These are phyloP conservation scores for Papilio protenor DNA, from an alignment of 2,888 invertebrate genomes.

Conservation along the genomic window DNA sequence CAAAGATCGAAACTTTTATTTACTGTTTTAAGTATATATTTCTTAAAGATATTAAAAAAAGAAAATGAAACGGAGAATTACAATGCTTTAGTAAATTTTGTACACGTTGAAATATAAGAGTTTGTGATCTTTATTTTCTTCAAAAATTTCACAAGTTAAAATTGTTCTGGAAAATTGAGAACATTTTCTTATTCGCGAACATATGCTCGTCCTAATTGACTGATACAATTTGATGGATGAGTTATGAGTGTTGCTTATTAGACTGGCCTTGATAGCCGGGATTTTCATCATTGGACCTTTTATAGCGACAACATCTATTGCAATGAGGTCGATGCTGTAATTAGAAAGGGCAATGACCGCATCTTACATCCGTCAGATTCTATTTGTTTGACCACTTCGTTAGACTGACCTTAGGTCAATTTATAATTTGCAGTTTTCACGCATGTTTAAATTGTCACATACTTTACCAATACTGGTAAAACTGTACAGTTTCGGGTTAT, in stretches of 20 bases:
- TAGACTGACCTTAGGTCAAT: constrained; percentile 15
- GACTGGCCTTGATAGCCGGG: constrained; percentile 48
- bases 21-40: neutral
- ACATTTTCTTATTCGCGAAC: constrained; percentile 22
- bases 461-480: neutral
- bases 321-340: constrained; percentile 38
- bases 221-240: constrained; percentile 39
- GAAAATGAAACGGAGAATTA: neutral
- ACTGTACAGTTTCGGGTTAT: neutral
- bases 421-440: neutral
- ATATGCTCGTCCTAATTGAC: constrained; percentile 35
- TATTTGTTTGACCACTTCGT: constrained; percentile 16
- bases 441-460: neutral
- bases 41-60: neutral
- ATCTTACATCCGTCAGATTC: constrained; percentile 27
- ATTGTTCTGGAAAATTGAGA: constrained; percentile 15
- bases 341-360: constrained; percentile 31
- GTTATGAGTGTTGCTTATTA: constrained; percentile 45
- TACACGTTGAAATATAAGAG: neutral
- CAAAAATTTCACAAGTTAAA: neutral
- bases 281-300: constrained; percentile 38
- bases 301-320: constrained; percentile 32
- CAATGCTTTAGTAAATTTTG: neutral
- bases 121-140: neutral
- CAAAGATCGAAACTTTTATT: neutral